Evolutionary conservation across 2,888 invertebrate species (phyloP), one percentile per base, ranked within the genome.

Genomic region (Campoletis raptor): DNA sequence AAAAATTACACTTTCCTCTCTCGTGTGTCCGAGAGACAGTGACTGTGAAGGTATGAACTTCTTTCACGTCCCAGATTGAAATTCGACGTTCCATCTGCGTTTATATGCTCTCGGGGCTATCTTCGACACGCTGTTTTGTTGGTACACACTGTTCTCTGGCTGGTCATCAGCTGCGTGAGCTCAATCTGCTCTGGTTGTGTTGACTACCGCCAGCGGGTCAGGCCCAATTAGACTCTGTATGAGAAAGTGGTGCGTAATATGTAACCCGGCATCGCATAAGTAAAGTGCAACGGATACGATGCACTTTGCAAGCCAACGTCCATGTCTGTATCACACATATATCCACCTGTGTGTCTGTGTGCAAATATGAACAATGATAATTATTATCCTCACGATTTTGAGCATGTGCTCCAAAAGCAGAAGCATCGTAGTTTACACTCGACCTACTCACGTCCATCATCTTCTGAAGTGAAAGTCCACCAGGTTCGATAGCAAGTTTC

Each of bases 1-100:
- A 93, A 93, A 93, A 93, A 92, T 92, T 91, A 92, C 90, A 89
- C 92, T 92, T 91, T 91, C 89, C 89, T 91, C 85, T 81, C 77
- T 80, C 82, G 78, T 82, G 81, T 83, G 81, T 42, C 61, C 81
- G 24, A 48, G 73, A 81, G 64, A 81, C 76, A 52, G 57, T 66
- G 37, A 12, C 74, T 81, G 57, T 79, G 66, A 37, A 74, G 66
- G 67, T 70, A 82, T 87, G 88, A 73, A 67, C 79, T 74, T 85
- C 77, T 82, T 88, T 81, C 84, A 72, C 87, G 88, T 85, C 73
- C 86, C 88, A 91, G 90, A 92, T 92, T 90, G 90, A 91, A 91
- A 90, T 89, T 89, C 87, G 88, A 89, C 89, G 90, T 89, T 91
- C 89, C 92, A 91, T 90, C 90, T 90, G 90, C 89, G 70, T 42